phyloP scores from a whole-genome alignment of 2,113 vertebrate genomes.

The Bufo gargarizans region DNA sequence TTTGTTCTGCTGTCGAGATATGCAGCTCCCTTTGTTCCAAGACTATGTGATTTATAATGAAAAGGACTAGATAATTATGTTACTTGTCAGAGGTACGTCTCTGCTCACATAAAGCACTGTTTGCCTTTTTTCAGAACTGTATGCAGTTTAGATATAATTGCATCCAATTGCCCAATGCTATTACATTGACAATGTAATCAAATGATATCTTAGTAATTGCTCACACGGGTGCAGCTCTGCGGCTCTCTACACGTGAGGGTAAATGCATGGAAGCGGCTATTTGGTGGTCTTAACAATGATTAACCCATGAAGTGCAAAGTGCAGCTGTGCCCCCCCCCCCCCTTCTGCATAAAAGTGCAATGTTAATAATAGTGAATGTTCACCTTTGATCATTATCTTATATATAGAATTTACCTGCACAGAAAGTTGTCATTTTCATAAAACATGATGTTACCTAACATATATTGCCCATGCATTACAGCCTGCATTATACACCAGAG shows the following conservation, averaged over 20 bases:
- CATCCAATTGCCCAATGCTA: constrained; percentile 29
- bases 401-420: not conserved
- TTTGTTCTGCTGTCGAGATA: constrained; percentile 53
- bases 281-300: not conserved
- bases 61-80: constrained; percentile 55
- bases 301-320: not conserved
- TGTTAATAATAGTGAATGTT: not conserved
- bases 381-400: not conserved
- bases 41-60: constrained; percentile 55
- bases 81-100: constrained; percentile 55
- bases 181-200: constrained; percentile 56
- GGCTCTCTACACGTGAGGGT: not conserved
- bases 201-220: constrained; percentile 48
- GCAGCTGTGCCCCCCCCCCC: too few relatives aligned
- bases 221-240: not conserved
- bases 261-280: not conserved
- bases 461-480: too few relatives aligned
- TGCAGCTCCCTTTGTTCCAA: constrained; percentile 30
- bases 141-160: constrained; percentile 51
- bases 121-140: constrained; percentile 1
- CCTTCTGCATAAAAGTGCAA: too few relatives aligned
- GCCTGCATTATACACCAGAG: too few relatives aligned
- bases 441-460: too few relatives aligned
- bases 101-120: not conserved
- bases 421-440: too few relatives aligned